Evolutionary conservation across 2,888 invertebrate genomes (phyloP).

Genomic region (Heliconius cydno): DNA sequence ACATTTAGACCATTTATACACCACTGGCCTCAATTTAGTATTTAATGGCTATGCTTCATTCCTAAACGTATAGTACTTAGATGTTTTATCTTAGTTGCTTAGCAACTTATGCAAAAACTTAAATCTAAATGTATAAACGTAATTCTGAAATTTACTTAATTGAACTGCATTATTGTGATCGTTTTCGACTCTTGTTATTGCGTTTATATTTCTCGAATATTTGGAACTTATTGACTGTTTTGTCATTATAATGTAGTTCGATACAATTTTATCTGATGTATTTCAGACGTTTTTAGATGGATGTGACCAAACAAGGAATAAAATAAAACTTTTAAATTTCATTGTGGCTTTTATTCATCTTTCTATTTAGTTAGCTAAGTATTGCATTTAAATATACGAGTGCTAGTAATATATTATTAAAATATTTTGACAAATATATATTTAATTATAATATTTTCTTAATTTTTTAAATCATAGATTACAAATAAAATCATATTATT

Average conservation of each 20-base stretch:
- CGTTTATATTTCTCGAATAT: constrained; percentile 66
- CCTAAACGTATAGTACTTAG: constrained; percentile 51
- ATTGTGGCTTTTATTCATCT: constrained; percentile 29
- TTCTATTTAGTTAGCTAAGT: neutral
- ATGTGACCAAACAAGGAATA: constrained; percentile 69
- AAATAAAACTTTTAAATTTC: constrained; percentile 17
- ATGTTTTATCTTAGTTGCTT: constrained; percentile 41
- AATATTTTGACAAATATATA: constrained; percentile 8
- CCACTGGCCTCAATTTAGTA: constrained; percentile 41
- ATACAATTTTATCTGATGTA: constrained; percentile 56
- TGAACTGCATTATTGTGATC: constrained; percentile 70
- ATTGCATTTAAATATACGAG: neutral
- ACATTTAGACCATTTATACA: neutral
- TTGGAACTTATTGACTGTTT: constrained; percentile 69
- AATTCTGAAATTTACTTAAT: constrained; percentile 54
- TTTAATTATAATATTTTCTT: neutral
- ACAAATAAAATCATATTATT: neutral
- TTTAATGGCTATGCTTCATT: constrained; percentile 55
- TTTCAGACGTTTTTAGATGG: constrained; percentile 61
- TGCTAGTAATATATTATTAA: neutral
- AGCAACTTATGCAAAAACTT: constrained; percentile 16
- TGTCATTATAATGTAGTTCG: constrained; percentile 69
- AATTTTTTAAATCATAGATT: neutral
- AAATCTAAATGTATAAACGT: constrained; percentile 20
- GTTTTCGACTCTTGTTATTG: constrained; percentile 58